Evolutionary conservation across 1,140 invertebrate genomes (phyloP).

Genomic region (Bombus fervidus): DNA sequence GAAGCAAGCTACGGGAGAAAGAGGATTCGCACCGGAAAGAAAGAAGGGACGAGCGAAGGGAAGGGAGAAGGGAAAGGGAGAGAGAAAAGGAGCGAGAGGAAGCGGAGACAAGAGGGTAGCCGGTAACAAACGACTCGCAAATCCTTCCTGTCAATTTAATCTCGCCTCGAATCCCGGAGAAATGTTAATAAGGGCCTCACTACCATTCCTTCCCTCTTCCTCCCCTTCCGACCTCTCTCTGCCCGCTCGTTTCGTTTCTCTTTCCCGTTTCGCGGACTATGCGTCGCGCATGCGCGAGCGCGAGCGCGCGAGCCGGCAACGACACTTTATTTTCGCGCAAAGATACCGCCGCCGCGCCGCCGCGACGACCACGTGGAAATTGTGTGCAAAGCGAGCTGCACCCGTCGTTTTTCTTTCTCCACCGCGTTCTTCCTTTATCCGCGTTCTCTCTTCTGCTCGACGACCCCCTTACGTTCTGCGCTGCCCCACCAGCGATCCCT

Average conservation of each 20-base stretch:
- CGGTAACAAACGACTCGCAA: constrained; percentile 82
- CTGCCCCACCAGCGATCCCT: constrained; percentile 43
- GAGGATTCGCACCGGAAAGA: neutral
- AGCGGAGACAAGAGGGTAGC: constrained; percentile 54
- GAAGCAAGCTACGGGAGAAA: neutral
- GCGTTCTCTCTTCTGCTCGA: constrained; percentile 10
- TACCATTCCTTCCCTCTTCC: constrained; percentile 49
- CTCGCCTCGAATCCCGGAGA: constrained; percentile 81
- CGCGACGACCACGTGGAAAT: constrained; percentile 73
- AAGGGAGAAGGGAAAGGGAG: neutral
- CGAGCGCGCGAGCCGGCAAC: constrained; percentile 53
- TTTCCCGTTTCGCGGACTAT: constrained; percentile 57
- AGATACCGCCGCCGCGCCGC: constrained; percentile 71
- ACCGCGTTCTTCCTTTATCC: constrained; percentile 29
- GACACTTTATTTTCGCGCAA: constrained; percentile 81
- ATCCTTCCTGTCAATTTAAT: constrained; percentile 83
- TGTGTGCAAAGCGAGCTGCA: constrained; percentile 78
- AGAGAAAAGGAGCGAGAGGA: constrained; percentile 8
- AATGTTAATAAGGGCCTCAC: constrained; percentile 81
- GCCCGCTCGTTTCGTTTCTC: constrained; percentile 39
- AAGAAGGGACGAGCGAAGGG: neutral
- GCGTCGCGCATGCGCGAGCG: constrained; percentile 43
- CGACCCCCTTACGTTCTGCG: neutral
- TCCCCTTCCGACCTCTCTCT: neutral
- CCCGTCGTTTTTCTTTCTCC: constrained; percentile 54